These are phyloP conservation scores for Tetranychus cinnabarinus DNA, from an alignment of 1,140 invertebrate genomes.

Conservation along the genomic window DNA sequence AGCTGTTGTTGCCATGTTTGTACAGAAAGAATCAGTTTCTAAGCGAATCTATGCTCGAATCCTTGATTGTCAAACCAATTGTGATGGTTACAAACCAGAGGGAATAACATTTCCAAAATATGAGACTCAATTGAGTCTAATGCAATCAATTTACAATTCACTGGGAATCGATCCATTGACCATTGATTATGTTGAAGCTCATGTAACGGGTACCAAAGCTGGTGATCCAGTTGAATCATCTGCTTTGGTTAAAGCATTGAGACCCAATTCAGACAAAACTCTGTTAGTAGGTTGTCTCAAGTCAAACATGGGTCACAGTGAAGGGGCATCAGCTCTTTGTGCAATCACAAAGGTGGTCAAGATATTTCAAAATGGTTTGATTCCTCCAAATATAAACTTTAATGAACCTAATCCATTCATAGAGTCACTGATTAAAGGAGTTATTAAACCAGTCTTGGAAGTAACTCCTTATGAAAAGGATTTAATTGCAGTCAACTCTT, in stretches of 20 bases:
- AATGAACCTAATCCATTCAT: slow-evolving; percentile 29
- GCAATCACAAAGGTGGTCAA: slow-evolving; percentile 25
- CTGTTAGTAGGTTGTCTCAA: slow-evolving; percentile 70
- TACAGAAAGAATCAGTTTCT: slow-evolving; percentile 24
- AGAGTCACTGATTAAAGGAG: slow-evolving; percentile 36
- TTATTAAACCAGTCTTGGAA: slow-evolving; percentile 35
- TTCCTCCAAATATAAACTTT: slow-evolving; percentile 31
- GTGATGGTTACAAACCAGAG: slow-evolving; percentile 62
- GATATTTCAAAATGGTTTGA: slow-evolving; percentile 23
- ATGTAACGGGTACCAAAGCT: slow-evolving; percentile 67
- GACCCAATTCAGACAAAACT: slow-evolving; percentile 32
- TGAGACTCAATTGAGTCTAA: slow-evolving; percentile 56
- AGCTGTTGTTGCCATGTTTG: slow-evolving; percentile 25
- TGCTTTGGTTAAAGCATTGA: slow-evolving; percentile 56
- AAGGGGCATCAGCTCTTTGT: slow-evolving; percentile 54
- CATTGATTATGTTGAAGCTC: slow-evolving; percentile 73
- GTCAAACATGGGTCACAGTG: slow-evolving; percentile 77
- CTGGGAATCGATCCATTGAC: slow-evolving; percentile 49
- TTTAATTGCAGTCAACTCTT: slow-evolving; percentile 69
- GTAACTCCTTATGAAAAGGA: slow-evolving; percentile 40
- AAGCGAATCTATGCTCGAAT: slow-evolving; percentile 38
- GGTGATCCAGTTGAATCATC: slow-evolving; percentile 53
- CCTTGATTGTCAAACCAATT: slow-evolving; percentile 58
- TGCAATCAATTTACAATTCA: slow-evolving; percentile 59
- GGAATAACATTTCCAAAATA: slow-evolving; percentile 69